Evolutionary conservation across 2,888 invertebrate species (phyloP).

Genomic region (Griposia aprilina): DNA sequence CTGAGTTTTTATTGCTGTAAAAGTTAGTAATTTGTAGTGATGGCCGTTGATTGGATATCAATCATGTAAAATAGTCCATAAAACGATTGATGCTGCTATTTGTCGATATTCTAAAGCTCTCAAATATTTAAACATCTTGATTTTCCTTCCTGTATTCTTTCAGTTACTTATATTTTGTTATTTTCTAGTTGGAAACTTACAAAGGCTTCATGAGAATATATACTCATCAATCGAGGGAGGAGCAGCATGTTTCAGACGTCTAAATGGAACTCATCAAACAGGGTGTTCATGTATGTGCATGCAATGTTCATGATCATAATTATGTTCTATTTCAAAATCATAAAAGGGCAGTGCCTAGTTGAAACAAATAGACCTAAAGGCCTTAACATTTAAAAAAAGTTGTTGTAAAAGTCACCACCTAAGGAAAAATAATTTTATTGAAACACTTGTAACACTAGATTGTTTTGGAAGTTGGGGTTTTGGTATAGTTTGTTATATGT

Average conservation of each 20-base stretch:
- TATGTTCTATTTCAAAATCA: background rate
- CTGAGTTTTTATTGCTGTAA: conserved; percentile 1
- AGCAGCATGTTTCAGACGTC: conserved; percentile 95
- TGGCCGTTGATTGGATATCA: background rate
- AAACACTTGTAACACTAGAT: background rate
- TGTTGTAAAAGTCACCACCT: background rate
- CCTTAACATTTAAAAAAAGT: background rate
- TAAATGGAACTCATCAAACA: conserved; percentile 98
- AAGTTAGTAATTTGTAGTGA: background rate
- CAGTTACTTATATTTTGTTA: conserved; percentile 3
- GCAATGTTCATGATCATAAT: background rate
- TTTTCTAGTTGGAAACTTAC: conserved; percentile 83
- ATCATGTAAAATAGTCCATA: background rate
- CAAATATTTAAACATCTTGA: background rate
- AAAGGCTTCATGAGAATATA: conserved; percentile 94
- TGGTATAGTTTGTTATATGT: background rate
- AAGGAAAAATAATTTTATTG: background rate
- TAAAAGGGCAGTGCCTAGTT: background rate
- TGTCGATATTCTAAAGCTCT: background rate
- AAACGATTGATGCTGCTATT: background rate
- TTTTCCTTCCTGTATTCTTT: background rate
- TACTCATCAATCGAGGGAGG: conserved; percentile 93
- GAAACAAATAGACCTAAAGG: background rate
- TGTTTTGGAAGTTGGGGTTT: background rate
- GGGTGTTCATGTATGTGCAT: conserved; percentile 97